A percentile compares a stretch with the other conserved stretches of the same genome.
Evolutionary conservation across 2,113 vertebrate genomes (phyloP).

Genomic region (Peucedramus taeniatus): DNA sequence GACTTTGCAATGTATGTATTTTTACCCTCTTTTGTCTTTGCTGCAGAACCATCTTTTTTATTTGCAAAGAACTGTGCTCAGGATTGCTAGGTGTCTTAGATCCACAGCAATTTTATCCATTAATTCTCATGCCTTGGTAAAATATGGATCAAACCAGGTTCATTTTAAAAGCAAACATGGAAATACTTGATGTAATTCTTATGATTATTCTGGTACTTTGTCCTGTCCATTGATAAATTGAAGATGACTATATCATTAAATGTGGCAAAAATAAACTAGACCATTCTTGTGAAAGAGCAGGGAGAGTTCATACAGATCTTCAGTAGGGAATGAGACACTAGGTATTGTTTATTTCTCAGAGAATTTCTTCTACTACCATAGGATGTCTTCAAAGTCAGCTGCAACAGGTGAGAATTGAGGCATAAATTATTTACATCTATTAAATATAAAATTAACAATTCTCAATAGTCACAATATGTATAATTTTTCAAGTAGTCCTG

Average conservation of each 20-base stretch:
- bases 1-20: neutral
- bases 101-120: neutral
- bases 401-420: neutral
- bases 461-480: neutral
- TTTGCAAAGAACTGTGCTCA: neutral
- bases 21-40: neutral
- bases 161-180: neutral
- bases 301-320: neutral
- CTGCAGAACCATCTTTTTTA: neutral
- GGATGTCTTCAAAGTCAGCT: neutral
- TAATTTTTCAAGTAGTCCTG: neutral
- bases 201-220: neutral
- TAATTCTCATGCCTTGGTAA: neutral
- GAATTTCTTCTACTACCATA: neutral
- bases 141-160: neutral
- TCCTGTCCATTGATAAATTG: neutral
- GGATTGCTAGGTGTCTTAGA: neutral
- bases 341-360: neutral
- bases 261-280: neutral
- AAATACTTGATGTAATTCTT: neutral
- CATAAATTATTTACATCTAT: neutral
- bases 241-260: neutral
- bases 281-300: neutral
- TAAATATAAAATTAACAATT: neutral
- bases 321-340: neutral